These are phyloP conservation scores for Metalampra italica DNA, from an alignment of 2,888 invertebrate species.

Conservation along the genomic window DNA sequence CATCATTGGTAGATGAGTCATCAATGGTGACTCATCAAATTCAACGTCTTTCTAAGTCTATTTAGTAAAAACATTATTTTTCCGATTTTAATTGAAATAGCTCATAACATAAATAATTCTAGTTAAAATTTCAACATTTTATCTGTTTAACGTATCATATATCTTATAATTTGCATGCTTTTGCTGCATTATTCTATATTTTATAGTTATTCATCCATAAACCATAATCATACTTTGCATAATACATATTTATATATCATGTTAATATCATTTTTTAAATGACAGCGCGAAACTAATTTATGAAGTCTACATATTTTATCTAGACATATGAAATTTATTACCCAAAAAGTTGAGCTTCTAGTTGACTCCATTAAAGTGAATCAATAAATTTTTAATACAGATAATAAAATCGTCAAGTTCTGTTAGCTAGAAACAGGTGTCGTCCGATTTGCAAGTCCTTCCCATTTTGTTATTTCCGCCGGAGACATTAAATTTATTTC, in stretches of 20 bases:
- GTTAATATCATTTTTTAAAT: not conserved
- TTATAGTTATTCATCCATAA: too few species aligned
- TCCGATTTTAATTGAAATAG: not conserved
- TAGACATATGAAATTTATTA: not conserved
- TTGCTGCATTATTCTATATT: too few species aligned
- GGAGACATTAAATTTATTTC: not conserved
- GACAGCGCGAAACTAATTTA: not conserved
- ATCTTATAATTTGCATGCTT: too few species aligned
- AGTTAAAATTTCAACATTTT: too few species aligned
- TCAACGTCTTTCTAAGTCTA: too few species aligned
- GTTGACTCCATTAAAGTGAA: not conserved
- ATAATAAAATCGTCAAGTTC: slow-evolving; percentile 7
- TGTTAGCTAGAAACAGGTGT: slow-evolving; percentile 1
- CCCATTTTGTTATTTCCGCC: slow-evolving; percentile 2
- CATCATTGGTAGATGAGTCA: too few species aligned
- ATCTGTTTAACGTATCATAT: too few species aligned
- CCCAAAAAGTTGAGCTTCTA: not conserved
- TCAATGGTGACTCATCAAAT: too few species aligned
- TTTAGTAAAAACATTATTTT: too few species aligned
- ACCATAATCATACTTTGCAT: slow-evolving; percentile 1
- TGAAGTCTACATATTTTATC: not conserved
- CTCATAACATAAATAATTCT: too few species aligned
- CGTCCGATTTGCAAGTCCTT: slow-evolving; percentile 1
- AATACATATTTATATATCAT: not conserved
- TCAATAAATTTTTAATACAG: slow-evolving; percentile 6